Conservation (phyloP, 2,797 vertebrate genomes). For the Enteromius radiatus region DNA sequence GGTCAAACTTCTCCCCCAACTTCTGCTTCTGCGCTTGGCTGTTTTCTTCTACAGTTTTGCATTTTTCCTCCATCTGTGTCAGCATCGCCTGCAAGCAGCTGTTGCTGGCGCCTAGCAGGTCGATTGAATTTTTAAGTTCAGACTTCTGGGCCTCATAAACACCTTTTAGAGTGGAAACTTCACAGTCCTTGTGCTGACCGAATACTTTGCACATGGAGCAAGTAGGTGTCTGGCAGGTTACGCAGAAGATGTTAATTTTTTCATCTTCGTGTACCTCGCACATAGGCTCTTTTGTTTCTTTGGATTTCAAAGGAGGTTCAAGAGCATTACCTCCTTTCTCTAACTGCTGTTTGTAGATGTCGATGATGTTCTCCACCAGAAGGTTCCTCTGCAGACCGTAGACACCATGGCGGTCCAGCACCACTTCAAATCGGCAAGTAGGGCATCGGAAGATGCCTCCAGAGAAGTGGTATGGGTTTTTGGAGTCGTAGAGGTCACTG, state of each 20-base stretch:
- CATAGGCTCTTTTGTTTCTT: conserved; percentile 73
- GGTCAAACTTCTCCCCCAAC: conserved; percentile 82
- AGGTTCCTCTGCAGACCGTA: conserved; percentile 90
- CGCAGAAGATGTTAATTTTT: conserved; percentile 91
- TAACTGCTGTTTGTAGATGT: conserved; percentile 89
- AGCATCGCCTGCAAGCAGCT: conserved; percentile 80
- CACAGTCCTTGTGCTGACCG: conserved; percentile 87
- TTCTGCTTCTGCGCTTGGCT: conserved; percentile 78
- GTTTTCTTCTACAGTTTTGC: conserved; percentile 82
- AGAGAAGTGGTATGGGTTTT: conserved; percentile 74
- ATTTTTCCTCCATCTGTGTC: conserved; percentile 83
- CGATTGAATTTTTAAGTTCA: conserved; percentile 85
- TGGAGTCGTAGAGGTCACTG: conserved; percentile 73
- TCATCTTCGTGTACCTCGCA: conserved; percentile 89
- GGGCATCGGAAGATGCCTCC: conserved; percentile 90
- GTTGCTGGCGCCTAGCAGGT: conserved; percentile 85
- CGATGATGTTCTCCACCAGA: conserved; percentile 92
- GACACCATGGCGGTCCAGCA: conserved; percentile 89
- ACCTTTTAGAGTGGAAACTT: conserved; percentile 83
- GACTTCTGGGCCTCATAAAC: conserved; percentile 87
- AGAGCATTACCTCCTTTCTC: conserved; percentile 63
- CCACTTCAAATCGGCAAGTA: conserved; percentile 88
- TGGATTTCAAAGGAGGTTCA: conserved; percentile 65
- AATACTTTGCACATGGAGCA: conserved; percentile 96
- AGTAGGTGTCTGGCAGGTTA: conserved; percentile 86